Base-by-base conservation (phyloP, 2,113 vertebrate genomes). In the Mystacornis crossleyi region DNA sequence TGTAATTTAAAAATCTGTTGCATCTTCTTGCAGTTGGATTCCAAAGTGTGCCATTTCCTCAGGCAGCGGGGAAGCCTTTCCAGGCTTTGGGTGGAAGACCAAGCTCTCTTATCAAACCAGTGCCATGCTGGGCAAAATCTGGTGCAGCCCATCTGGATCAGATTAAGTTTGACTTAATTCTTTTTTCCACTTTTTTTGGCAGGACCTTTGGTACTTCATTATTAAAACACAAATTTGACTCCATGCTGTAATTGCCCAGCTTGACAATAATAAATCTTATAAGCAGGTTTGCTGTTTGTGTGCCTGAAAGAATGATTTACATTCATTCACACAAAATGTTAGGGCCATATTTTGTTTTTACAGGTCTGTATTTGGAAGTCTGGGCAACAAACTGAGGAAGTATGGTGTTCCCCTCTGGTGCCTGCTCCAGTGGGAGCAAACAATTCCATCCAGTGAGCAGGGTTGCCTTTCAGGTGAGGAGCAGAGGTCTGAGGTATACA, bases 81-180 rank as follows among this genome's bases (percentile, higher is more conserved):
- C 83, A 5, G 3, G 34, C 62, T 61, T 74, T 31, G 62, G 64
- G 72, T 1, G 5, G 71, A 73, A 90, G 47, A 93, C 40, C 3
- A 0, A 0, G 25, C 48, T 73, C 50, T 78, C 92, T 94, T 93
- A 83, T 80, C 93, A 94, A 58, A 66, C 70, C 58, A 79, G 53
- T 73, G 29, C 67, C 79, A 62, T 20, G 75, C 90, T 78, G 92
- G 54, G 88, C 48, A 74, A 85, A 92, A 78, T 90, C 82, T 95
- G 82, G 40, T 78, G 80, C 64, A 96, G 75, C 88, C 95, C 95
- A 92, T 96, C 85, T 96, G 92, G 82, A 86, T 94, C 75, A 90
- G 79, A 96, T 96, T 88, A 94, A 83, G 43, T 78, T 78, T 78
- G 75, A 83, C 74, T 94, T 88, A 36, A 83, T 93, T 96, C 33